These are phyloP conservation scores for Xestia xanthographa DNA, from an alignment of 2,888 invertebrate genomes.

Conservation along the genomic window DNA sequence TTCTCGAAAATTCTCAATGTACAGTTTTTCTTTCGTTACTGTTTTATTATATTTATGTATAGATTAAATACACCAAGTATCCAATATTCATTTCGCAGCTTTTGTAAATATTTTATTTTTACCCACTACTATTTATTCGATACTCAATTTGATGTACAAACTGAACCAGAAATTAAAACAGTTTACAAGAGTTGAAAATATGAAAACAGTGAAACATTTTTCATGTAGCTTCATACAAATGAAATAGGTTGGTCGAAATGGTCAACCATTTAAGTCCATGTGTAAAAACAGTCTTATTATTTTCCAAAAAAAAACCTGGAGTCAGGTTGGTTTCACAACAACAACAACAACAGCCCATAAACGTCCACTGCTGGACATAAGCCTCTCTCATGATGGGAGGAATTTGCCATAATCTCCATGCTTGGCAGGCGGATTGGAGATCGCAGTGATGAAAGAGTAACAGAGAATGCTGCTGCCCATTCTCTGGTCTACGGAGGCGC, in stretches of 20 bases:
- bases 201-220: neutral
- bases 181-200: conserved; percentile 13
- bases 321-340: too few species aligned
- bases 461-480: too few species aligned
- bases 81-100: neutral
- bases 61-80: neutral
- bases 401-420: too few species aligned
- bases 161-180: conserved; percentile 21
- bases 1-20: too few species aligned
- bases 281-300: neutral
- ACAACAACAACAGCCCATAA: too few species aligned
- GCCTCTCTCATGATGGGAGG: too few species aligned
- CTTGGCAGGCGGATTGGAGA: too few species aligned
- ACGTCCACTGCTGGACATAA: too few species aligned
- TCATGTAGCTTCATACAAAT: neutral
- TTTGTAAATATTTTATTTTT: conserved; percentile 18
- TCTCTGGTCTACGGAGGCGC: too few species aligned
- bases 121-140: conserved; percentile 4
- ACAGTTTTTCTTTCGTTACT: too few species aligned
- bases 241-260: conserved; percentile 2
- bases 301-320: neutral
- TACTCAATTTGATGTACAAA: conserved; percentile 9
- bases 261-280: neutral
- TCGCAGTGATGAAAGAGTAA: too few species aligned
- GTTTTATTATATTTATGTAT: too few species aligned